Evolutionary conservation across 2,113 vertebrate species (phyloP), one percentile per base, ranked within the genome.

Genomic region (Mormyrus lacerda): DNA sequence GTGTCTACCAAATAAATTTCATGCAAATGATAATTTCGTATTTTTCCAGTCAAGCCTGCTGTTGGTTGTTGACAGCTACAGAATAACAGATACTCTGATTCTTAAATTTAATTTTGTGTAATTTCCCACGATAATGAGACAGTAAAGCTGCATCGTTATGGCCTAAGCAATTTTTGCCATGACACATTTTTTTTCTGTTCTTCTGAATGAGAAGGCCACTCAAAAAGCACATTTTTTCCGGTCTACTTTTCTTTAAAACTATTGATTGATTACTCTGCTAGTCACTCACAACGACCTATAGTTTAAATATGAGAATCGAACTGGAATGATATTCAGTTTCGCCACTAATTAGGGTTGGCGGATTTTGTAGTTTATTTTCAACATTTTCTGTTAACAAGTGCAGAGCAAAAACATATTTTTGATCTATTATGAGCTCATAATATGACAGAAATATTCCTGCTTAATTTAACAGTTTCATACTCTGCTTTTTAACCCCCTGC

Each of bases 171-270:
- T 87, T 69, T 53, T 39, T 50, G 39, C 11, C 24, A 79, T 55
- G 35, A 8, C 10, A 69, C 51, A 53, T 45, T 53, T 79, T n/a
- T n/a, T 50, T 44, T 76, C 85, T 44, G 44, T 86, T 50, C n/a
- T 47, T 8, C 10, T 76, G 69, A 87, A 87, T 88, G 89, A 87
- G 84, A 90, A 87, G 89, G 42, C 55, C 48, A 83, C 79, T 47
- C n/a, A 17, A 53, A 39, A 42, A 58, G 27, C 45, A 31, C 35
- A 15, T 61, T 90, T 31, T 24, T 35, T 27, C 45, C 45, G 73
- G 55, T 69, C 55, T 15, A 42, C 65, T 39, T 88, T 88, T 47
- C n/a, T 5, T 21, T 35, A n/a, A 39, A 82, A 31, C 61, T 69
- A 69, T 48, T 50, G 47, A 79, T 51, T 24, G 44, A 88, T 65